Evolutionary conservation across 2,797 vertebrate species (phyloP).

Genomic region (Epinephelus awoara): DNA sequence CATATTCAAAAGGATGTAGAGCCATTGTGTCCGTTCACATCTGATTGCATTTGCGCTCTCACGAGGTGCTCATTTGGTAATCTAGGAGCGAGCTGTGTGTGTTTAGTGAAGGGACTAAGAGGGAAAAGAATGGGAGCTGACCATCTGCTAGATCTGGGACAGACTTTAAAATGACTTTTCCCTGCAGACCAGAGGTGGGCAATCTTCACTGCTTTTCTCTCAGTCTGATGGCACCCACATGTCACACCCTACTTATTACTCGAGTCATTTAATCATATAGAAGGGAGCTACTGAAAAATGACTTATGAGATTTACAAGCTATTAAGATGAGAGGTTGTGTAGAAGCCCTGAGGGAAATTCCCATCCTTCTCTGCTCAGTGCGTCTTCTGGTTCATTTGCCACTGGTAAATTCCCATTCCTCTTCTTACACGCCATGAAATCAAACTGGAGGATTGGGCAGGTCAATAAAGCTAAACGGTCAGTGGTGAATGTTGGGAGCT

Average conservation of each 20-base stretch:
- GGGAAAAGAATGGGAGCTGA: constrained; percentile 25
- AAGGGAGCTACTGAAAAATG: constrained; percentile 41
- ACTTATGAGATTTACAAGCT: constrained; percentile 58
- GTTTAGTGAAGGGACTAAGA: neutral
- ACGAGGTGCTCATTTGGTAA: constrained; percentile 17
- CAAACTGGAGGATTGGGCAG: constrained; percentile 15
- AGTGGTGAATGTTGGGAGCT: constrained; percentile 13
- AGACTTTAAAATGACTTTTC: constrained; percentile 43
- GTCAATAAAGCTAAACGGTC: constrained; percentile 28
- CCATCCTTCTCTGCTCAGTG: constrained; percentile 40
- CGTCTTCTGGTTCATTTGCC: constrained; percentile 53
- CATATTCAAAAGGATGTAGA: constrained; percentile 20
- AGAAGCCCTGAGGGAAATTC: constrained; percentile 44
- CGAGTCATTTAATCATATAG: constrained; percentile 52
- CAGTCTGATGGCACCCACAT: constrained; percentile 20
- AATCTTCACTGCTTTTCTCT: constrained; percentile 38
- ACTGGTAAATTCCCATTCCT: constrained; percentile 45
- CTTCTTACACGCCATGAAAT: constrained; percentile 31
- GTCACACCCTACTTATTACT: constrained; percentile 43
- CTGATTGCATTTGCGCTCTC: constrained; percentile 40
- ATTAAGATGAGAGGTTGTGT: constrained; percentile 48
- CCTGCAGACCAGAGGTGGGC: constrained; percentile 37
- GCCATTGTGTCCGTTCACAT: constrained; percentile 39
- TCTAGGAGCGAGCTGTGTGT: constrained; percentile 6
- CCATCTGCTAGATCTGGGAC: constrained; percentile 57